Percentiles rank a stretch among this genome's conserved stretches.
Evolutionary conservation across 2,888 invertebrate species (phyloP).

Genomic region (Dasysyrphus albostriatus): DNA sequence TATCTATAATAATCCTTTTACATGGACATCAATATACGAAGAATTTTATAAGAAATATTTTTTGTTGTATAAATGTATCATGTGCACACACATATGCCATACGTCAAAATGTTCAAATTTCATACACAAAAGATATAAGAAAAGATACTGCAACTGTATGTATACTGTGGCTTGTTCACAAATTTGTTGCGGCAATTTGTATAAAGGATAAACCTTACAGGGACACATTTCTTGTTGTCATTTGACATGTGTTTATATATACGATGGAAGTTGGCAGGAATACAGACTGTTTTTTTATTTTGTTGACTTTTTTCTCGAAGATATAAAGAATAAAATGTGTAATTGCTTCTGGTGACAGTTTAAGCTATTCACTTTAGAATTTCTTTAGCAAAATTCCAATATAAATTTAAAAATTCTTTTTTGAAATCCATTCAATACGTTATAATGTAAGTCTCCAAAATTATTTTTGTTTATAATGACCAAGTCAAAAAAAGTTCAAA

Average conservation of each 20-base stretch:
- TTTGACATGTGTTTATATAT: not conserved
- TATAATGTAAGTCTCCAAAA: not conserved
- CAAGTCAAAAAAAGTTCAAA: too few species aligned
- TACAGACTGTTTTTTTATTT: not conserved
- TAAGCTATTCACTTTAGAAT: not conserved
- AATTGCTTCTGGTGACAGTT: not conserved
- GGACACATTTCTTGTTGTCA: constrained; percentile 22
- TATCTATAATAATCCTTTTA: constrained; percentile 59
- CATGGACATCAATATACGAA: constrained; percentile 62
- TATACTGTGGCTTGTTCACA: constrained; percentile 49
- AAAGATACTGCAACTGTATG: not conserved
- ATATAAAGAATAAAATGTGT: not conserved
- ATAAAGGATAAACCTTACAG: constrained; percentile 50
- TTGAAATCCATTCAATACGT: too few species aligned
- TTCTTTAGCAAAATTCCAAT: not conserved
- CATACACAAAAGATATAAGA: not conserved
- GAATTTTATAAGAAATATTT: constrained; percentile 18
- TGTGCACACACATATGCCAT: constrained; percentile 39
- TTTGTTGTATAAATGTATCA: constrained; percentile 15
- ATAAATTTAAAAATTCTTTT: not conserved
- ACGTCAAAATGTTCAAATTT: constrained; percentile 43
- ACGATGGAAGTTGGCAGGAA: constrained; percentile 6
- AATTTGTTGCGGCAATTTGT: constrained; percentile 68
- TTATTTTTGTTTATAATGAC: not conserved
- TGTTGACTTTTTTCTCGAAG: not conserved